phyloP scores from a whole-genome alignment of 2,113 vertebrate genomes.

The Sprattus sprattus region DNA sequence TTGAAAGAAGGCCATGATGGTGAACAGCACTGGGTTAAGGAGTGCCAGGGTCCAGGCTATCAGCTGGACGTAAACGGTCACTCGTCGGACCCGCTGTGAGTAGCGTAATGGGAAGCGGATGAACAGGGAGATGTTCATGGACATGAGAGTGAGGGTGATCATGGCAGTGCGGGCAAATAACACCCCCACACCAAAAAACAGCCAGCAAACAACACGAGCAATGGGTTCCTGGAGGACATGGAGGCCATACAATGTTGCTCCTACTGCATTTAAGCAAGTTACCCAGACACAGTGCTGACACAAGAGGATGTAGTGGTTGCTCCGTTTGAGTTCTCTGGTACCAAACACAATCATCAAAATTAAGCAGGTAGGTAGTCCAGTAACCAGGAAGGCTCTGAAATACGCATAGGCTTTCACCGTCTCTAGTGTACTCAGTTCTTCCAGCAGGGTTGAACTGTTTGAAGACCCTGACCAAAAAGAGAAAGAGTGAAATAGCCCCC shows the following conservation, averaged over 20 bases:
- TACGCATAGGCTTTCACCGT: constrained; percentile 56
- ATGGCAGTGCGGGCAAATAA: constrained; percentile 57
- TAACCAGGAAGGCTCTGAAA: constrained; percentile 52
- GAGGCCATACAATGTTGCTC: constrained; percentile 48
- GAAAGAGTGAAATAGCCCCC: too few relatives aligned
- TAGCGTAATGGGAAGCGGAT: constrained; percentile 60
- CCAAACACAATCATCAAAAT: constrained; percentile 48
- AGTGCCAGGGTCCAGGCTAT: constrained; percentile 47
- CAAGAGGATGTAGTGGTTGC: constrained; percentile 54
- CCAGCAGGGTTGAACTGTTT: constrained; percentile 50
- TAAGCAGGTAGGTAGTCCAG: constrained; percentile 47
- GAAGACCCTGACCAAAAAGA: constrained; percentile 36
- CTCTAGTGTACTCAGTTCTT: constrained; percentile 38
- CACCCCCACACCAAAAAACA: constrained; percentile 62
- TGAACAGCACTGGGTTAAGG: constrained; percentile 54
- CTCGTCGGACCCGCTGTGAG: background rate
- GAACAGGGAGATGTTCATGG: constrained; percentile 54
- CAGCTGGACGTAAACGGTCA: constrained; percentile 33
- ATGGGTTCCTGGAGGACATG: constrained; percentile 37
- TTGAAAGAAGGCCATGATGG: constrained; percentile 42
- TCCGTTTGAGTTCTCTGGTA: constrained; percentile 47
- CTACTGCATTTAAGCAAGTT: constrained; percentile 56
- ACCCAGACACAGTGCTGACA: constrained; percentile 61
- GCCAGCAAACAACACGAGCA: constrained; percentile 51
- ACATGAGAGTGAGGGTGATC: constrained; percentile 65